A percentile compares a stretch with the other conserved stretches of the same genome.
phyloP scores from a whole-genome alignment of 1,140 invertebrate species.

The Caerostris darwini region DNA sequence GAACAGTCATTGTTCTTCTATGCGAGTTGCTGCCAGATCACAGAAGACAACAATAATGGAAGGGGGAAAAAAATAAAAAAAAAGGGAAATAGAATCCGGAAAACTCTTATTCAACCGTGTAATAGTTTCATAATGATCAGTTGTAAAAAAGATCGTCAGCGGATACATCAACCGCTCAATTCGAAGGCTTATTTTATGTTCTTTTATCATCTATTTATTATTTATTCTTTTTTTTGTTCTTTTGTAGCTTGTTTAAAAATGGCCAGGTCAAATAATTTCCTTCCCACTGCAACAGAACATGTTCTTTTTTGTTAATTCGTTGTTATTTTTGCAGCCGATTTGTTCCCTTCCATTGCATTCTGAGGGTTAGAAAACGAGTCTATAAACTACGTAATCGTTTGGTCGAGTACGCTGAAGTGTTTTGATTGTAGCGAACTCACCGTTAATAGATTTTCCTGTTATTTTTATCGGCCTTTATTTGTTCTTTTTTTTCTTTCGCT shows the following conservation, averaged over 20 bases:
- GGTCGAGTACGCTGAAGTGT: constrained; percentile 65
- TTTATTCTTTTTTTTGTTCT: neutral
- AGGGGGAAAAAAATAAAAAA: no score
- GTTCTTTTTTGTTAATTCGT: constrained; percentile 12
- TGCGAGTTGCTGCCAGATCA: constrained; percentile 5
- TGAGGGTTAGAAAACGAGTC: constrained; percentile 44
- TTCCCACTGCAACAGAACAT: constrained; percentile 19
- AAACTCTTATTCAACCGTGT: constrained; percentile 63
- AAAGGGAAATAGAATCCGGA: constrained; percentile 54
- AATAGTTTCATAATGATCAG: constrained; percentile 77
- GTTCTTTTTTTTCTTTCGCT: neutral
- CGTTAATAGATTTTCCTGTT: constrained; percentile 70
- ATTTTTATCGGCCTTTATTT: constrained; percentile 51
- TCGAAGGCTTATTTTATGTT: constrained; percentile 29
- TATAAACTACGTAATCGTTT: constrained; percentile 71
- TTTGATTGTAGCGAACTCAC: constrained; percentile 46
- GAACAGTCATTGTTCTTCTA: constrained; percentile 57
- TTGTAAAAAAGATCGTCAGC: constrained; percentile 62
- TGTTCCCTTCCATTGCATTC: constrained; percentile 49
- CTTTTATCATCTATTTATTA: constrained; percentile 66
- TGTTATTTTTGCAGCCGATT: constrained; percentile 13
- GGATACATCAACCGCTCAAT: constrained; percentile 50
- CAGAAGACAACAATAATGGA: neutral
- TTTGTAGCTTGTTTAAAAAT: constrained; percentile 71
- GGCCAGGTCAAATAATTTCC: constrained; percentile 59